Percentiles rank a stretch among this genome's conserved stretches.
These are phyloP conservation scores for Drosophila orosa DNA, from an alignment of 1,140 invertebrate species.

Conservation along the genomic window DNA sequence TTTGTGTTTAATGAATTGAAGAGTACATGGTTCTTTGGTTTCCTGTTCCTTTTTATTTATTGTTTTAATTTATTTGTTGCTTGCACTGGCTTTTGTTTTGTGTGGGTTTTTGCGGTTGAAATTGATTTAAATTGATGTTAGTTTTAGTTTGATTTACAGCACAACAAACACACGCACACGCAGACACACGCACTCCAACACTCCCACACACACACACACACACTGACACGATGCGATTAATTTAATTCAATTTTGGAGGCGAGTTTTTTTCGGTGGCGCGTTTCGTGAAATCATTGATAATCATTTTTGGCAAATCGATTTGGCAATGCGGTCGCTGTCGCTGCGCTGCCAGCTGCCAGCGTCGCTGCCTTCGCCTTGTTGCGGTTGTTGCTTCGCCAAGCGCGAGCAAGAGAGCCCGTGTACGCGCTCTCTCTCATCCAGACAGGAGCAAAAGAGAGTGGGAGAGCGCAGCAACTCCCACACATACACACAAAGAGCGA, in stretches of 20 bases:
- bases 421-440: slow-evolving; percentile 8
- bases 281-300: slow-evolving; percentile 78
- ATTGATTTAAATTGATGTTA: slow-evolving; percentile 7
- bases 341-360: slow-evolving; percentile 5
- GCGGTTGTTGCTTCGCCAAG: slow-evolving; percentile 74
- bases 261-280: slow-evolving; percentile 50
- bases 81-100: slow-evolving; percentile 54
- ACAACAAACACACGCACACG: slow-evolving; percentile 21
- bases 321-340: slow-evolving; percentile 63
- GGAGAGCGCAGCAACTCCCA: slow-evolving; percentile 66
- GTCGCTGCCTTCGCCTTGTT: slow-evolving; percentile 11
- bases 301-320: slow-evolving; percentile 81
- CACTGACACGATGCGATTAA: slow-evolving; percentile 57
- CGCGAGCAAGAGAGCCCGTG: background rate
- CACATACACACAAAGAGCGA: slow-evolving; percentile 59
- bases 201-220: background rate
- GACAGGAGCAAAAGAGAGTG: background rate
- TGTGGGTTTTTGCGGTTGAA: slow-evolving; percentile 15
- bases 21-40: slow-evolving; percentile 34
- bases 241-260: slow-evolving; percentile 74
- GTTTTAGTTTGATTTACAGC: slow-evolving; percentile 44
- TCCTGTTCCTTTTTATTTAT: slow-evolving; percentile 31
- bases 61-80: slow-evolving; percentile 36
- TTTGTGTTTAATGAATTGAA: slow-evolving; percentile 43
- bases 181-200: slow-evolving; percentile 3